These are phyloP conservation scores for Latrodectus hesperus DNA, from an alignment of 2,888 invertebrate genomes.

Conservation along the genomic window DNA sequence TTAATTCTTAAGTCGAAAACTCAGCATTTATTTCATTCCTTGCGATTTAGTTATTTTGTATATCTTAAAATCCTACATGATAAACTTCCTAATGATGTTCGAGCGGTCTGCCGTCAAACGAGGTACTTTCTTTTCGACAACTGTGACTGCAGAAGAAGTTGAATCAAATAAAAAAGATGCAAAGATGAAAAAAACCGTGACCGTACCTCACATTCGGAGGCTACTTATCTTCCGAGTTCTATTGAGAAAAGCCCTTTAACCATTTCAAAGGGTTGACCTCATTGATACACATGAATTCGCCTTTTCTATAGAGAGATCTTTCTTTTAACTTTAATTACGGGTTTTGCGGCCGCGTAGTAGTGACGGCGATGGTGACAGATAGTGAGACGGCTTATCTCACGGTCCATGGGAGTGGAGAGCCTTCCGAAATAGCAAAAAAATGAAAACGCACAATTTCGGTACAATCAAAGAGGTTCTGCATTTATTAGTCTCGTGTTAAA, in stretches of 20 bases:
- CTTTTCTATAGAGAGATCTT: slow-evolving; percentile 19
- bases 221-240: slow-evolving; percentile 27
- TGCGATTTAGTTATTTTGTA: background rate
- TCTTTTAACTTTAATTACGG: background rate
- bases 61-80: background rate
- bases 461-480: too few species aligned
- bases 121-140: background rate
- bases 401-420: too few species aligned
- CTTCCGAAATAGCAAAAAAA: too few species aligned
- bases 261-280: slow-evolving; percentile 59
- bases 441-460: too few species aligned
- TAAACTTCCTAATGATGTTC: background rate
- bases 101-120: background rate
- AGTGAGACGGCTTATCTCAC: too few species aligned
- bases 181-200: slow-evolving; percentile 9
- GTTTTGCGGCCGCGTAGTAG: background rate
- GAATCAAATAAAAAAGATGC: background rate
- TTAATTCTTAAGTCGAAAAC: too few species aligned
- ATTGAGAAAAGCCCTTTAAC: slow-evolving; percentile 50
- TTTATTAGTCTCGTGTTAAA: too few species aligned
- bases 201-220: slow-evolving; percentile 10
- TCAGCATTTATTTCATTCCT: too few species aligned
- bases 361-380: background rate
- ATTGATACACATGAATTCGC: slow-evolving; percentile 59
- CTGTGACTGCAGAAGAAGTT: background rate